phyloP scores from a whole-genome alignment of 2,888 invertebrate genomes.

The Serripes groenlandicus region DNA sequence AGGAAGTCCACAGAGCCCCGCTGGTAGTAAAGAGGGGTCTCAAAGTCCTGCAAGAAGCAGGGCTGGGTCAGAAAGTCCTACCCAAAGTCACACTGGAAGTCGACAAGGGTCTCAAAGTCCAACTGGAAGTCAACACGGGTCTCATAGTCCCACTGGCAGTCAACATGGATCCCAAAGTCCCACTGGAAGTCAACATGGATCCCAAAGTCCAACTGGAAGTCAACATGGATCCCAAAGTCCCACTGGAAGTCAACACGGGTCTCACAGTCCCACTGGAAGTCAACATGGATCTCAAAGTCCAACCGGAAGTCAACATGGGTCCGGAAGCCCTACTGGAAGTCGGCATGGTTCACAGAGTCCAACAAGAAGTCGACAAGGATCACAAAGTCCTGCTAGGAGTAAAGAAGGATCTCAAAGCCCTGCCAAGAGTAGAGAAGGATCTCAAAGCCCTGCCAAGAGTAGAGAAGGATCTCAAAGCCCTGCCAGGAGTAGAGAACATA shows the following conservation, averaged over 20 bases:
- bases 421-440: slow-evolving; percentile 52
- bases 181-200: slow-evolving; percentile 31
- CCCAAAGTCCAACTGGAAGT: slow-evolving; percentile 48
- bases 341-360: slow-evolving; percentile 61
- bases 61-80: slow-evolving; percentile 61
- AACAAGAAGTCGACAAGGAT: slow-evolving; percentile 21
- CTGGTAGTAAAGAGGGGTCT: slow-evolving; percentile 46
- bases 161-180: slow-evolving; percentile 37
- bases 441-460: slow-evolving; percentile 53
- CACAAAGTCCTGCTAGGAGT: slow-evolving; percentile 63
- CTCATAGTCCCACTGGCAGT: slow-evolving; percentile 28
- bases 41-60: slow-evolving; percentile 55
- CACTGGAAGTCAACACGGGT: slow-evolving; percentile 47
- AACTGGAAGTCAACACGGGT: slow-evolving; percentile 26
- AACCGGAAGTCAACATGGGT: slow-evolving; percentile 48
- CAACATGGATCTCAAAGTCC: slow-evolving; percentile 50
- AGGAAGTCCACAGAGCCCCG: slow-evolving; percentile 48
- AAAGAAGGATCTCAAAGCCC: slow-evolving; percentile 57
- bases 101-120: slow-evolving; percentile 30
- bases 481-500: slow-evolving; percentile 52
- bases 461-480: slow-evolving; percentile 53
- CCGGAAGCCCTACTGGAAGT: slow-evolving; percentile 58
- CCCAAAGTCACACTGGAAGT: slow-evolving; percentile 43
- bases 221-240: slow-evolving; percentile 63
- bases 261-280: slow-evolving; percentile 30